phyloP scores from a whole-genome alignment of 2,113 vertebrate genomes.

The Strix uralensis region DNA sequence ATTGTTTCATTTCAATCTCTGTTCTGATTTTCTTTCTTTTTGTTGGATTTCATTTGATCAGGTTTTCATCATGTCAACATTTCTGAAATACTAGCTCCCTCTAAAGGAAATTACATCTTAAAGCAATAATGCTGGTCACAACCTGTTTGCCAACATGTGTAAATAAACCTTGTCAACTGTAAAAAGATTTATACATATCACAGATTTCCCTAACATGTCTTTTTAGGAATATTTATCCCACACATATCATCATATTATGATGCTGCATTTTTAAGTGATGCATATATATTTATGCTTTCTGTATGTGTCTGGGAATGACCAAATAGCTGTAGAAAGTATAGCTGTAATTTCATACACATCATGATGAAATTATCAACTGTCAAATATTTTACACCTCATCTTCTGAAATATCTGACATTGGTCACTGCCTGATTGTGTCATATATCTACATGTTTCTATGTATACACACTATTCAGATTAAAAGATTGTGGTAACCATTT shows the following conservation, averaged over 20 bases:
- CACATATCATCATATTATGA: not conserved
- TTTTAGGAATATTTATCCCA: not conserved
- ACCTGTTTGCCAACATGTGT: not conserved
- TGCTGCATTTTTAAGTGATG: not conserved
- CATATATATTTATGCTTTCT: not conserved
- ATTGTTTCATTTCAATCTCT: not conserved
- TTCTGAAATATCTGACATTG: not conserved
- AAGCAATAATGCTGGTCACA: not conserved
- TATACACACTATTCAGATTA: not conserved
- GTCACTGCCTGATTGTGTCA: not conserved
- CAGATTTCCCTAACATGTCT: not conserved
- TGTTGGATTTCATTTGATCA: not conserved
- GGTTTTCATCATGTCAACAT: not conserved
- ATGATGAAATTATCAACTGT: not conserved
- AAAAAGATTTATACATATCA: not conserved
- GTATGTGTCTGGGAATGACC: not conserved
- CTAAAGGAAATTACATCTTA: slow-evolving; percentile 34
- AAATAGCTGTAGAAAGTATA: not conserved
- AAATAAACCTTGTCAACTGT: not conserved
- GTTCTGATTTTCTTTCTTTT: not conserved
- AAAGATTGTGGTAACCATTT: not conserved
- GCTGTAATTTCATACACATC: not conserved
- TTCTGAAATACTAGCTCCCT: slow-evolving; percentile 56
- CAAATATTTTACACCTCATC: not conserved
- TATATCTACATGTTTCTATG: not conserved